Percentiles rank a stretch among this genome's conserved stretches.
phyloP scores from a whole-genome alignment of 2,888 invertebrate genomes.

The Horisme vitalbata region DNA sequence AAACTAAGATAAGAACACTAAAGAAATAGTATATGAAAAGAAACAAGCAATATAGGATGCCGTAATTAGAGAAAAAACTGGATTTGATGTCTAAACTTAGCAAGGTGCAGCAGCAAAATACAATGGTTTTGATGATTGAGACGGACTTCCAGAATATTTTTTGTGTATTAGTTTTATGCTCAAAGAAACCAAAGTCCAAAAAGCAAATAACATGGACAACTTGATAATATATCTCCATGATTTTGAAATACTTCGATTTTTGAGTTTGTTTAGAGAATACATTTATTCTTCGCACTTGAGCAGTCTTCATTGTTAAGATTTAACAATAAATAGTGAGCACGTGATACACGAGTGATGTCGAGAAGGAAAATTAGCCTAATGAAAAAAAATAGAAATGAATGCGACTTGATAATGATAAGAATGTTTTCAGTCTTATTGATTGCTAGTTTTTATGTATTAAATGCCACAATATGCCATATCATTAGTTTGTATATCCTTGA shows the following conservation, averaged over 20 bases:
- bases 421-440: no score
- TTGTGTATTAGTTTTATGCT: not conserved
- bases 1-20: not conserved
- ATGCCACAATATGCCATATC: no score
- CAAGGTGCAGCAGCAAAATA: not conserved
- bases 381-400: no score
- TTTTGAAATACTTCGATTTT: not conserved
- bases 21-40: not conserved
- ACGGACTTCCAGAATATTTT: not conserved
- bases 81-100: not conserved
- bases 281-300: not conserved
- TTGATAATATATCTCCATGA: not conserved
- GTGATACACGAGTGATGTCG: no score
- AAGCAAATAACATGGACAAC: not conserved
- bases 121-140: not conserved
- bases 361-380: no score
- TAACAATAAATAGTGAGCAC: no score
- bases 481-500: no score
- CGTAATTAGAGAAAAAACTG: no score
- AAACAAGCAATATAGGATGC: not conserved
- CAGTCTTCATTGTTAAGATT: no score
- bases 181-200: not conserved
- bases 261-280: not conserved
- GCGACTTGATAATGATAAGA: no score
- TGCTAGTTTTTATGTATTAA: no score